Conservation (phyloP, 2,113 vertebrate genomes). For the Etheostoma cragini region DNA sequence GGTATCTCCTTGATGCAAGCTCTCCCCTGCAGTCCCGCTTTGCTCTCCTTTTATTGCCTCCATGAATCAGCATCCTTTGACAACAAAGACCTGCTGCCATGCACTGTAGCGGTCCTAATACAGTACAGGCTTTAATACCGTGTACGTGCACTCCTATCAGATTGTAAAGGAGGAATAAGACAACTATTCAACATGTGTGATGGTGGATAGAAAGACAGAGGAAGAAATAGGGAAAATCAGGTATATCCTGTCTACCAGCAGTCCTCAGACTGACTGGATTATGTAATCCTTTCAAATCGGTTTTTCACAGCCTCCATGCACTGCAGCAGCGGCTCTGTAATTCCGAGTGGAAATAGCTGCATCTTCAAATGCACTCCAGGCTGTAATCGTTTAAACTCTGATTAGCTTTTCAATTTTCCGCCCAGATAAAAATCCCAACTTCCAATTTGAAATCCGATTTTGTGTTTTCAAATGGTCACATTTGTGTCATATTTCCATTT, state of each 20-base stretch:
- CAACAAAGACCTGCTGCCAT: conserved; percentile 55
- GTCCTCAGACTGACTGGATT: conserved; percentile 63
- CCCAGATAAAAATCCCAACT: background rate
- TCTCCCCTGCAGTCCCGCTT: conserved; percentile 39
- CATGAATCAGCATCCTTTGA: conserved; percentile 65
- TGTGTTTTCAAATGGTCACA: background rate
- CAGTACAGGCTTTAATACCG: background rate
- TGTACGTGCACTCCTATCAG: background rate
- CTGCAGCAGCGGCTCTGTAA: conserved; percentile 57
- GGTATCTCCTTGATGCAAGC: conserved; percentile 42
- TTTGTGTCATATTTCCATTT: background rate
- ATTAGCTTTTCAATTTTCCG: conserved; percentile 9
- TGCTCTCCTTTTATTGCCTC: conserved; percentile 60
- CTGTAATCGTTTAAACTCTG: conserved; percentile 17
- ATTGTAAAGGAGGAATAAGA: conserved; percentile 6
- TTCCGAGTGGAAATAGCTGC: conserved; percentile 44
- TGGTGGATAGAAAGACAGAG: conserved; percentile 14
- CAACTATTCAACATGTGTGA: conserved; percentile 1
- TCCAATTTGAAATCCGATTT: background rate
- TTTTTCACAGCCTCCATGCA: conserved; percentile 50
- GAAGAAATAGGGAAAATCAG: conserved; percentile 48
- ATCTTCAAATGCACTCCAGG: conserved; percentile 41
- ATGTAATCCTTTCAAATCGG: conserved; percentile 78
- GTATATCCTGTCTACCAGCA: conserved; percentile 49
- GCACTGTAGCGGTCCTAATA: conserved; percentile 8